phyloP scores from a whole-genome alignment of 2,113 vertebrate genomes.

The Bos taurus region DNA sequence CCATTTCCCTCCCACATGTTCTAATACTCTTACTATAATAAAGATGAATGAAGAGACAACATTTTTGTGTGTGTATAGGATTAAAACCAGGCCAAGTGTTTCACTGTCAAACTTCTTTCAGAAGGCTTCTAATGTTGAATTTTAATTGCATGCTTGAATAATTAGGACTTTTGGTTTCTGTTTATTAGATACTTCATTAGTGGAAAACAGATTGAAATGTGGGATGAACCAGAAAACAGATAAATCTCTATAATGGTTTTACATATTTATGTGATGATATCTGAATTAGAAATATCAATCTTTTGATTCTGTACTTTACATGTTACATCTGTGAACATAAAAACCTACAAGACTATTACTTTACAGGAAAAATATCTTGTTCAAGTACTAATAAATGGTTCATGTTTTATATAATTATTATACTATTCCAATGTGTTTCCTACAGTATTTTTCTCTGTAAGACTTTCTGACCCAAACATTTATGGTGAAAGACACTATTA shows the following conservation, averaged over 20 bases:
- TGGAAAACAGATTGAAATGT: background rate
- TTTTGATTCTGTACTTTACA: conserved; percentile 1
- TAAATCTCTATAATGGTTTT: background rate
- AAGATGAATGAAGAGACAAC: background rate
- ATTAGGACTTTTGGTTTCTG: background rate
- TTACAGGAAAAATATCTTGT: background rate
- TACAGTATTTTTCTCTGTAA: background rate
- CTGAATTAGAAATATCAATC: conserved; percentile 2
- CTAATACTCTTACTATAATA: background rate
- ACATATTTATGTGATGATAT: background rate
- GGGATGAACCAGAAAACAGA: background rate
- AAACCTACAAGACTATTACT: background rate
- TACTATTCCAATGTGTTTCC: background rate
- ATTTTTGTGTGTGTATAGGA: background rate
- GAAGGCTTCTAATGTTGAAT: background rate
- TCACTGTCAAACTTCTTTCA: background rate
- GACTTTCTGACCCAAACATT: background rate
- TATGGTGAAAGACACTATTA: background rate
- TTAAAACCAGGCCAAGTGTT: background rate
- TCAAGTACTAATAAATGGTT: background rate
- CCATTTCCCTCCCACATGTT: background rate
- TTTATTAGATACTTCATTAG: conserved; percentile 4
- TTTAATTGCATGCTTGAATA: conserved; percentile 28
- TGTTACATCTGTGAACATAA: background rate
- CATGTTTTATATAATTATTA: conserved; percentile 11